Evolutionary conservation across 2,797 vertebrate species (phyloP).

Genomic region (Sebastiscus tertius): DNA sequence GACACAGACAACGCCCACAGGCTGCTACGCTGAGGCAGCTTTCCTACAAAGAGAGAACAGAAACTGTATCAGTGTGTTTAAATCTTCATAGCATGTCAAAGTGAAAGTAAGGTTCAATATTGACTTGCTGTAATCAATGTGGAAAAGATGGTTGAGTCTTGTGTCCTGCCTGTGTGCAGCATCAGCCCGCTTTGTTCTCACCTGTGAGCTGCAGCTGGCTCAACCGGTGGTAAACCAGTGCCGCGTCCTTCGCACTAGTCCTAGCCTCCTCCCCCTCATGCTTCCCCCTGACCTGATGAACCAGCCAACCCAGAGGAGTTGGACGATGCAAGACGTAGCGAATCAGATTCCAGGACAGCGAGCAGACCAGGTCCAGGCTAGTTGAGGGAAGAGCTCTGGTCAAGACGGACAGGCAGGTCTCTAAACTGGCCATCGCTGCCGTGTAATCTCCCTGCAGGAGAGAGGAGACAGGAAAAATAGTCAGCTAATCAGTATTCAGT

Average conservation of each 20-base stretch:
- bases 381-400: slow-evolving; percentile 91
- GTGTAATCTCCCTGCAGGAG: slow-evolving; percentile 88
- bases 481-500: not conserved
- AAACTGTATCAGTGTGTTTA: not conserved
- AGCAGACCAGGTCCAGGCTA: slow-evolving; percentile 90
- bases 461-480: not conserved
- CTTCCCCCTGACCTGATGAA: slow-evolving; percentile 90
- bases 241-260: slow-evolving; percentile 91
- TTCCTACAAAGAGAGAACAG: slow-evolving; percentile 79
- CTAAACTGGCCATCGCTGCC: slow-evolving; percentile 89
- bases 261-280: slow-evolving; percentile 93
- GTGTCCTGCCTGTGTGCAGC: not conserved
- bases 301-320: slow-evolving; percentile 91
- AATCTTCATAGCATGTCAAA: not conserved
- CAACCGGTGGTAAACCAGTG: slow-evolving; percentile 93
- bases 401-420: slow-evolving; percentile 91
- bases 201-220: slow-evolving; percentile 97
- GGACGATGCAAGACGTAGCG: slow-evolving; percentile 94
- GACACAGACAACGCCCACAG: slow-evolving; percentile 92
- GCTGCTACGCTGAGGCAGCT: slow-evolving; percentile 89
- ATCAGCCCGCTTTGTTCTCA: slow-evolving; percentile 43
- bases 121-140: not conserved
- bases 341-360: slow-evolving; percentile 96
- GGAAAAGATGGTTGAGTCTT: not conserved
- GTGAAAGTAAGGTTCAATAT: not conserved